Evolutionary conservation across 2,113 vertebrate species (phyloP), one percentile per base, ranked within the genome.

Genomic region (Hippocampus abdominalis): DNA sequence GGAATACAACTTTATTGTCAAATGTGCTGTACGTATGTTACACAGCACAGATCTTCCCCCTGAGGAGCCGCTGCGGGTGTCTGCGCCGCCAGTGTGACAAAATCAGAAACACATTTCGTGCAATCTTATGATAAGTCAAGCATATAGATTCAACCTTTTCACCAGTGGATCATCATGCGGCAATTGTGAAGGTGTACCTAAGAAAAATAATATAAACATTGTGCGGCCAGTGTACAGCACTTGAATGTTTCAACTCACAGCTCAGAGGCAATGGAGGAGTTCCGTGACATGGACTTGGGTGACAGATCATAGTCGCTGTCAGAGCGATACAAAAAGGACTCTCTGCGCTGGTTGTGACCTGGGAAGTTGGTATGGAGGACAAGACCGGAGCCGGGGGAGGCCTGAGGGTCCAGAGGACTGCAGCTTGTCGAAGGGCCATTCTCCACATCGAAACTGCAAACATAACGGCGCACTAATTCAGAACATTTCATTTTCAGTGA

Each of bases 281-380:
- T 99, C 77, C 96, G 90, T 40, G 97, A 99, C 96, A 98, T 98
- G 0, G 97, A 97, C 90, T 99, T 99, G 68, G 97, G 97, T 5
- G 97, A 99, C 40, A 99, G 89, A 84, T 99, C 97, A 84, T 98
- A 99, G 90, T 99, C 97, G 10, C 97, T 99, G 93, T 99, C 97
- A 0, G 97, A 99, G 68, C 97, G 84, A 91, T 99, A 99, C 1
- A 99, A 95, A 87, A 99, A 99, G 2, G 97, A 98, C 88, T 99
- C 97, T 40, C 97, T 66, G 21, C 97, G 94, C 90, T 99, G 97
- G 92, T 93, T 98, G 87, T 99, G 97, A 32, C 95, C 93, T 0
- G 97, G 94, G 82, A 98, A 98, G 20, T 95, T 96, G 2, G 95
- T 93, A 74, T 99, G 97, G 70, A 99, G 89, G 0, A 99, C 94